Evolutionary conservation across 2,113 vertebrate species (phyloP).

Genomic region (Prolemur simus): DNA sequence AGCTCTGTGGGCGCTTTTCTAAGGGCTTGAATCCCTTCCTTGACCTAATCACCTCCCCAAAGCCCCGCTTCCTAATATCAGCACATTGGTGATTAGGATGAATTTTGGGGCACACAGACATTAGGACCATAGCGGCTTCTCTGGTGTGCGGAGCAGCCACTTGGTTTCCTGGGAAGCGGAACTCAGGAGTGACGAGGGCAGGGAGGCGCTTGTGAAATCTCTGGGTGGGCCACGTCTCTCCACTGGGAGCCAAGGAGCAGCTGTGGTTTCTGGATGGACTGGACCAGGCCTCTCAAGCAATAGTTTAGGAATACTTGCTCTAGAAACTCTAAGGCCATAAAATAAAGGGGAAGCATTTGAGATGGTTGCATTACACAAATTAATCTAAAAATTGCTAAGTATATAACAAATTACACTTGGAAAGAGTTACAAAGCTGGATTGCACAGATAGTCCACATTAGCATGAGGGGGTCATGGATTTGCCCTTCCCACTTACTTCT

Average conservation of each 20-base stretch:
- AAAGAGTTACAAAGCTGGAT: not conserved
- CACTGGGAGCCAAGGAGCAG: not conserved
- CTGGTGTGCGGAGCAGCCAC: not conserved
- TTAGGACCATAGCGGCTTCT: not conserved
- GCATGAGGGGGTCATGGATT: accelerated
- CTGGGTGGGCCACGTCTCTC: not conserved
- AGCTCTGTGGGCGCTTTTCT: not conserved
- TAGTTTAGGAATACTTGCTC: not conserved
- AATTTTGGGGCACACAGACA: not conserved
- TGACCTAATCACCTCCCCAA: not conserved
- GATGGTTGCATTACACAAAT: not conserved
- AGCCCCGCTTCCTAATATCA: not conserved
- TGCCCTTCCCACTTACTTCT: not conserved
- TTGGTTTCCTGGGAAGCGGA: not conserved
- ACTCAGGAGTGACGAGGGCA: not conserved
- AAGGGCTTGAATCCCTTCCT: not conserved
- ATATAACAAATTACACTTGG: not conserved
- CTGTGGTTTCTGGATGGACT: not conserved
- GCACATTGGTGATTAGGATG: not conserved
- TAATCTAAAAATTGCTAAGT: not conserved
- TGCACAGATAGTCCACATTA: not conserved
- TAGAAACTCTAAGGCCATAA: not conserved
- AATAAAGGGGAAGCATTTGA: not conserved
- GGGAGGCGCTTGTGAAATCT: too few relatives aligned
- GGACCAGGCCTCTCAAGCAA: accelerated